phyloP scores from a whole-genome alignment of 2,113 vertebrate species.

The Coreoperca whiteheadi region DNA sequence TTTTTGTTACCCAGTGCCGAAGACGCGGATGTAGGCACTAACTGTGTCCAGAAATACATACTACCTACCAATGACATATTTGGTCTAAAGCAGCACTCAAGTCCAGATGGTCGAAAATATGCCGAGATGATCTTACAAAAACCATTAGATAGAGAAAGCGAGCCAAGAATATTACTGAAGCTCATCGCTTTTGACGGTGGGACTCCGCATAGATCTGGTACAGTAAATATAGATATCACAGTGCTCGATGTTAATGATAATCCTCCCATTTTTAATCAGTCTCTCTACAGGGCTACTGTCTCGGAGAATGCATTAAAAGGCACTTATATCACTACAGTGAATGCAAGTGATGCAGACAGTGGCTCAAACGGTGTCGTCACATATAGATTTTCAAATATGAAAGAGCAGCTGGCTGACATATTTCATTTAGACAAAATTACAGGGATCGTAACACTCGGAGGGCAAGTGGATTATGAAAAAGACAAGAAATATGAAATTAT shows the following conservation, averaged over 20 bases:
- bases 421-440: slow-evolving; percentile 79
- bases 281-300: slow-evolving; percentile 47
- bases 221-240: slow-evolving; percentile 64
- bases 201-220: slow-evolving; percentile 59
- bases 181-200: slow-evolving; percentile 69
- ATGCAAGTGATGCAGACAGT: slow-evolving; percentile 66
- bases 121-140: slow-evolving; percentile 69
- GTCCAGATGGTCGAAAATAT: slow-evolving; percentile 60
- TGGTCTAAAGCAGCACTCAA: slow-evolving; percentile 47
- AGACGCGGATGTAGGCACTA: slow-evolving; percentile 69
- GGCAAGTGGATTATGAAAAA: slow-evolving; percentile 81
- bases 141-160: slow-evolving; percentile 74
- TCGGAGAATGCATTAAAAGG: slow-evolving; percentile 48
- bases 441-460: slow-evolving; percentile 77
- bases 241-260: slow-evolving; percentile 65
- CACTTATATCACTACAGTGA: slow-evolving; percentile 48
- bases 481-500: slow-evolving; percentile 72
- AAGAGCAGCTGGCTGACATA: slow-evolving; percentile 7
- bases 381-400: slow-evolving; percentile 77
- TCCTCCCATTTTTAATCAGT: slow-evolving; percentile 60
- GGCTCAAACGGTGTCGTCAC: slow-evolving; percentile 76
- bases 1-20: slow-evolving; percentile 58
- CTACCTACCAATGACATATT: slow-evolving; percentile 55
- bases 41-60: slow-evolving; percentile 65
- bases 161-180: slow-evolving; percentile 44